These are phyloP conservation scores for Adineta ricciae DNA, from an alignment of 2,888 invertebrate genomes.

Conservation along the genomic window DNA sequence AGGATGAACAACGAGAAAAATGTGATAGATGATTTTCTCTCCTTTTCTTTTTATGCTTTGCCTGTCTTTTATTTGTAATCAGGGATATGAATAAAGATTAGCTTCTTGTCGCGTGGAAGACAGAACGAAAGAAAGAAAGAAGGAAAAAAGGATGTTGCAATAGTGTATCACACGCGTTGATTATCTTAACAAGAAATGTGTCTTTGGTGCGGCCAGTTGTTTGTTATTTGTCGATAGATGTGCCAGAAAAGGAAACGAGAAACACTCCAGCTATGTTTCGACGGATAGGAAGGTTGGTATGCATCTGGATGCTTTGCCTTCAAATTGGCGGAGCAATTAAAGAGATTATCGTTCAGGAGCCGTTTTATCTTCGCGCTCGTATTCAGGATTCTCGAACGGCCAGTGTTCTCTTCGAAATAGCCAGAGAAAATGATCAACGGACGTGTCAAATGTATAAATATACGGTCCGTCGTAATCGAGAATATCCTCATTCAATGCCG, in stretches of 20 bases:
- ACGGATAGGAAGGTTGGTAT: background rate
- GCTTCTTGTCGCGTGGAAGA: background rate
- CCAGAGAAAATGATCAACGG: background rate
- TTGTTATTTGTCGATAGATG: too few relatives aligned
- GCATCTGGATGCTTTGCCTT: background rate
- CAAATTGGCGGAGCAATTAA: background rate
- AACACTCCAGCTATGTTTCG: background rate
- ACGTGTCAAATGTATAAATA: background rate
- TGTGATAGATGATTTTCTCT: background rate
- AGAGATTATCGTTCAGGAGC: background rate
- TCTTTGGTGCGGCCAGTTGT: too few relatives aligned
- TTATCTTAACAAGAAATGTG: too few relatives aligned
- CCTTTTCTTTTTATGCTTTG: background rate
- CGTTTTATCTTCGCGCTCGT: slow-evolving; percentile 11
- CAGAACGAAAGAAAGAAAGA: background rate
- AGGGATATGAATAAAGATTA: background rate
- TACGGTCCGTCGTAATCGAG: background rate
- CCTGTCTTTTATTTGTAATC: background rate
- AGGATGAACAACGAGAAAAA: background rate
- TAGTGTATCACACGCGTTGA: too few relatives aligned
- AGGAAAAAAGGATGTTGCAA: background rate
- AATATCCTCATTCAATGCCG: background rate
- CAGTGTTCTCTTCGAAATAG: background rate
- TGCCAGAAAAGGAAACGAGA: background rate
- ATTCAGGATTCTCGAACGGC: background rate